phyloP scores from a whole-genome alignment of 2,888 invertebrate species.

The Andricus curvator region DNA sequence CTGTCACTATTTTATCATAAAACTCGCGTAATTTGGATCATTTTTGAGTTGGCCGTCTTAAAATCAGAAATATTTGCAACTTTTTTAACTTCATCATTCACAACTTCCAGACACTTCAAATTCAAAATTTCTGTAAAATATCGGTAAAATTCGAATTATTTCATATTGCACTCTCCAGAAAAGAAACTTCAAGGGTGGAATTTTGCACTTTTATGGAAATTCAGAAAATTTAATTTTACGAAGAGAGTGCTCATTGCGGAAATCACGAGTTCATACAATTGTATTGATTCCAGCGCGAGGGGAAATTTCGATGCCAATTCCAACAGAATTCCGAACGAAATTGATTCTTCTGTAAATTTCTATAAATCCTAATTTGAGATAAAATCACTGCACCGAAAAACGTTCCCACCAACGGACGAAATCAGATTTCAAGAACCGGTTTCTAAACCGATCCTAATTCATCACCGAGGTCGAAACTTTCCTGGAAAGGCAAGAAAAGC shows the following conservation, averaged over 20 bases:
- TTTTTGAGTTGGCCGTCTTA: too few species aligned
- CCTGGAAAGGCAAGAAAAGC: slow-evolving; percentile 23
- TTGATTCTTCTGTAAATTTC: background rate
- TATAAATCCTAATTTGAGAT: background rate
- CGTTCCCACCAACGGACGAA: background rate
- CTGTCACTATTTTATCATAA: too few species aligned
- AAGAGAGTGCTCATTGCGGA: too few species aligned
- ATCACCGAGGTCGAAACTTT: background rate
- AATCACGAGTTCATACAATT: too few species aligned
- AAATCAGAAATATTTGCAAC: too few species aligned
- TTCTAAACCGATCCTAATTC: background rate
- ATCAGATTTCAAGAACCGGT: background rate
- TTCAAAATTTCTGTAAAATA: too few species aligned
- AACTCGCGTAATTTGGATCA: too few species aligned
- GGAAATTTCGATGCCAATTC: background rate
- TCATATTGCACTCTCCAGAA: too few species aligned
- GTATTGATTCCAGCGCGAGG: background rate
- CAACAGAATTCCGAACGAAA: background rate
- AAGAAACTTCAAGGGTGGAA: too few species aligned
- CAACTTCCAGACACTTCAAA: too few species aligned
- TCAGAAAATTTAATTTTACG: background rate
- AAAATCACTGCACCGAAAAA: background rate
- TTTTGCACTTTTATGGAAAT: background rate
- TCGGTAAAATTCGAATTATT: too few species aligned
- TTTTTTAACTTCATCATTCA: too few species aligned